phyloP scores from a whole-genome alignment of 2,888 invertebrate species.

The Diadromus collaris region DNA sequence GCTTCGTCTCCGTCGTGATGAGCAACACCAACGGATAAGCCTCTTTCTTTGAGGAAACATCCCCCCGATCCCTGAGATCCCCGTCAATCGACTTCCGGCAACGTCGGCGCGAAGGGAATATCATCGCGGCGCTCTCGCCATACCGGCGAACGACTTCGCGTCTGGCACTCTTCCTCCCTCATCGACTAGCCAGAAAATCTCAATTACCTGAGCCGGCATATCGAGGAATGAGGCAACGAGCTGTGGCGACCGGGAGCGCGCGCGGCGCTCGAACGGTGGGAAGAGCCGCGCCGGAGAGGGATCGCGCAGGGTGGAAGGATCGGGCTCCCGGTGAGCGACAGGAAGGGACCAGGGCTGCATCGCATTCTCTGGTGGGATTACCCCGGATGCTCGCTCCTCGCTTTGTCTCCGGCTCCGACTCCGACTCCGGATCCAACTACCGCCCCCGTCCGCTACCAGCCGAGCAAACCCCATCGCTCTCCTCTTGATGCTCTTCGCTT shows the following conservation, averaged over 20 bases:
- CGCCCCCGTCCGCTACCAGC: constrained; percentile 56
- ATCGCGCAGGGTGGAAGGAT: constrained; percentile 25
- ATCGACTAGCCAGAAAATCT: constrained; percentile 70
- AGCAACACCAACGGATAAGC: constrained; percentile 44
- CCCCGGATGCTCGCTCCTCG: constrained; percentile 75
- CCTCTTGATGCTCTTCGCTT: constrained; percentile 45
- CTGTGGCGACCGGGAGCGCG: constrained; percentile 41
- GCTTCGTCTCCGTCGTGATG: constrained; percentile 50
- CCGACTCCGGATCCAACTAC: constrained; percentile 70
- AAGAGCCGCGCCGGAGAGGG: constrained; percentile 14
- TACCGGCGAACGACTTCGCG: constrained; percentile 21
- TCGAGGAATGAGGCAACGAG: constrained; percentile 63
- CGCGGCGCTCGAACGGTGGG: constrained; percentile 9
- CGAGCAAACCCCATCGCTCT: constrained; percentile 51
- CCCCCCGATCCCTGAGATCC: constrained; percentile 44
- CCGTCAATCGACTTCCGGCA: constrained; percentile 56
- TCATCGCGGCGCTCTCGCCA: constrained; percentile 46
- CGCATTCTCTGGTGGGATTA: constrained; percentile 75
- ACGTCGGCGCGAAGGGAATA: constrained; percentile 24
- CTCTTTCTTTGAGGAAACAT: constrained; percentile 42
- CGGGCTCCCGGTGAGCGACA: constrained; percentile 64
- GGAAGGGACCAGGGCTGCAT: constrained; percentile 72
- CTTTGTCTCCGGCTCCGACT: constrained; percentile 74
- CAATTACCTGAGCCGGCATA: constrained; percentile 72
- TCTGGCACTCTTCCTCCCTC: constrained; percentile 51